Evolutionary conservation across 2,113 vertebrate genomes (phyloP).

Genomic region (Dipodomys stephensi): DNA sequence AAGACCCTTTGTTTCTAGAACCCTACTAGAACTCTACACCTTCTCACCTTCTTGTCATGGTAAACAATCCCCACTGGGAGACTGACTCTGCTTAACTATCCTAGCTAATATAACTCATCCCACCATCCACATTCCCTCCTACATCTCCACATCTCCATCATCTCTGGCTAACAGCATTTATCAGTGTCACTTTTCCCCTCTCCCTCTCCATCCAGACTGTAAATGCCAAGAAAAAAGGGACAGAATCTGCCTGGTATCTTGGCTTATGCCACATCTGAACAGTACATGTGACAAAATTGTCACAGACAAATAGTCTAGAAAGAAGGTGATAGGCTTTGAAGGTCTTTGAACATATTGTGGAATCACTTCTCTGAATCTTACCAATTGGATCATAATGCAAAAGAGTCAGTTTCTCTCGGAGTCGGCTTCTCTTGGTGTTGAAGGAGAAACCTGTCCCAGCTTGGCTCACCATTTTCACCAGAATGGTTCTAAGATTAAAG

Average conservation of each 20-base stretch:
- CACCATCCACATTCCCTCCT: neutral
- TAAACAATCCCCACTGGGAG: neutral
- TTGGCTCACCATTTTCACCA: constrained; percentile 96
- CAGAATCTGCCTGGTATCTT: neutral
- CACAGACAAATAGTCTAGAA: neutral
- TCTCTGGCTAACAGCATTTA: neutral
- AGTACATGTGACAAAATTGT: neutral
- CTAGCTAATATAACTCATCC: neutral
- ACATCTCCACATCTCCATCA: neutral
- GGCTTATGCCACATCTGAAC: neutral
- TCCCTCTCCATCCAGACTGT: neutral
- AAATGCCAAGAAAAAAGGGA: neutral
- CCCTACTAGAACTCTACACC: neutral
- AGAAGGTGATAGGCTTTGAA: neutral
- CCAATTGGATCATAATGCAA: constrained; percentile 95
- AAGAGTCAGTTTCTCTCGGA: constrained; percentile 93
- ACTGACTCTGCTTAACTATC: neutral
- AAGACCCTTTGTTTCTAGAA: neutral
- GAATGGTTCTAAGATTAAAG: constrained; percentile 87
- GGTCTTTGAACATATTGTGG: neutral
- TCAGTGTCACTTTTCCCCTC: neutral
- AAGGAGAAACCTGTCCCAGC: constrained; percentile 94
- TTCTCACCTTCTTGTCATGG: neutral
- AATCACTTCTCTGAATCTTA: constrained; percentile 83
- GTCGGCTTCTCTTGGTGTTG: constrained; percentile 92